phyloP scores from a whole-genome alignment of 2,113 vertebrate species.

The Pitta sordida region DNA sequence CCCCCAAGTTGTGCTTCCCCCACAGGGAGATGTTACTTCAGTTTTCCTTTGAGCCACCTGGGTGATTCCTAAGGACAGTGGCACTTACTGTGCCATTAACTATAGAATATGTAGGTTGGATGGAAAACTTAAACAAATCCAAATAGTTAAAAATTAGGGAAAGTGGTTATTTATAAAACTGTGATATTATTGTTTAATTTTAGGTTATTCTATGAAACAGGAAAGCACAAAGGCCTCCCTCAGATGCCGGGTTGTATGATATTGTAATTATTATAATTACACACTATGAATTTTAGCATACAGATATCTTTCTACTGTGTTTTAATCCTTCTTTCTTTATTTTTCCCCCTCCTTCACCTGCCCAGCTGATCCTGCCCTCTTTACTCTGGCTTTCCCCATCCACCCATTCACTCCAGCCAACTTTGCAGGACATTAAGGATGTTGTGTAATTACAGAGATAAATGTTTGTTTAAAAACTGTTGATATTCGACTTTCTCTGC shows the following conservation, averaged over 20 bases:
- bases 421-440: constrained; percentile 77
- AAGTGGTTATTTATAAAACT: constrained; percentile 56
- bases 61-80: neutral
- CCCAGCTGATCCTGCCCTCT: neutral
- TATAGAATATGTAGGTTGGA: neutral
- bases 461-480: constrained; percentile 86
- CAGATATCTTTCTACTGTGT: constrained; percentile 91
- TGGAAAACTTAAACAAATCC: neutral
- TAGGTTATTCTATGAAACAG: constrained; percentile 68
- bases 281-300: constrained; percentile 89
- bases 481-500: constrained; percentile 66
- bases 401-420: constrained; percentile 38
- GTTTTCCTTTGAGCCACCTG: neutral
- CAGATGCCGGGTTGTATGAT: constrained; percentile 86
- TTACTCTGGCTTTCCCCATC: neutral
- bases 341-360: neutral
- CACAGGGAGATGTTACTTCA: neutral
- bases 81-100: constrained; percentile 28
- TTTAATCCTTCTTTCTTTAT: constrained; percentile 71
- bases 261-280: constrained; percentile 91
- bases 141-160: constrained; percentile 19
- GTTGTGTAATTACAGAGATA: constrained; percentile 84
- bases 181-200: constrained; percentile 72
- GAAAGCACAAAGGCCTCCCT: constrained; percentile 91
- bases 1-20: neutral